Evolutionary conservation across 2,797 vertebrate genomes (phyloP).

Genomic region (Leuciscus waleckii): DNA sequence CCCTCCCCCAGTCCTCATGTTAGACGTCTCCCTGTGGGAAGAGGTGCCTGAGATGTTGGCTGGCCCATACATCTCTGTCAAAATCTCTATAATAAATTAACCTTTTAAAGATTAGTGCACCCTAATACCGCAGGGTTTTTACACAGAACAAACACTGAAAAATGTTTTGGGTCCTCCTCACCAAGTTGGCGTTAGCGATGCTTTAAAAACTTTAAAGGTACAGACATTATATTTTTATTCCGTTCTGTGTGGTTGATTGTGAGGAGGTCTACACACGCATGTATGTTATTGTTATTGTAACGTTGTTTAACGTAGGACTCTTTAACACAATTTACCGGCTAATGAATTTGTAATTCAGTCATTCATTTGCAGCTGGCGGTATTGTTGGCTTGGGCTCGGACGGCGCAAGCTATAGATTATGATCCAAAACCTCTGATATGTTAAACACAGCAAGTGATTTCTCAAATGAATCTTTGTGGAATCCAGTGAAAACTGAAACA

Average conservation of each 20-base stretch:
- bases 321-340: slow-evolving; percentile 34
- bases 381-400: neutral
- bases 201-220: slow-evolving; percentile 74
- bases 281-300: slow-evolving; percentile 33
- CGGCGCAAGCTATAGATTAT: neutral
- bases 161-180: slow-evolving; percentile 79
- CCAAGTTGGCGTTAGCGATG: slow-evolving; percentile 75
- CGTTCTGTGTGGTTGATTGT: neutral
- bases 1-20: slow-evolving; percentile 70
- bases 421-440: slow-evolving; percentile 1
- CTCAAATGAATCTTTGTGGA: slow-evolving; percentile 19
- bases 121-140: slow-evolving; percentile 96
- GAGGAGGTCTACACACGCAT: slow-evolving; percentile 11
- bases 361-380: slow-evolving; percentile 18
- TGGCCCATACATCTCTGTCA: slow-evolving; percentile 98
- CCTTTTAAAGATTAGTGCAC: slow-evolving; percentile 99
- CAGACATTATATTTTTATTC: slow-evolving; percentile 52
- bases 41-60: slow-evolving; percentile 87
- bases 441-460: slow-evolving; percentile 34
- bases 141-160: slow-evolving; percentile 88
- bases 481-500: slow-evolving; percentile 2
- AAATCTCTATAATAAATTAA: slow-evolving; percentile 99
- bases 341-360: slow-evolving; percentile 44
- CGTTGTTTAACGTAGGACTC: slow-evolving; percentile 5
- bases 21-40: slow-evolving; percentile 81